Evolutionary conservation across 64 coral and sea anemone species (phyloP), one percentile per base, ranked within the genome.

Genomic region (Catalaphyllia jardinei): DNA sequence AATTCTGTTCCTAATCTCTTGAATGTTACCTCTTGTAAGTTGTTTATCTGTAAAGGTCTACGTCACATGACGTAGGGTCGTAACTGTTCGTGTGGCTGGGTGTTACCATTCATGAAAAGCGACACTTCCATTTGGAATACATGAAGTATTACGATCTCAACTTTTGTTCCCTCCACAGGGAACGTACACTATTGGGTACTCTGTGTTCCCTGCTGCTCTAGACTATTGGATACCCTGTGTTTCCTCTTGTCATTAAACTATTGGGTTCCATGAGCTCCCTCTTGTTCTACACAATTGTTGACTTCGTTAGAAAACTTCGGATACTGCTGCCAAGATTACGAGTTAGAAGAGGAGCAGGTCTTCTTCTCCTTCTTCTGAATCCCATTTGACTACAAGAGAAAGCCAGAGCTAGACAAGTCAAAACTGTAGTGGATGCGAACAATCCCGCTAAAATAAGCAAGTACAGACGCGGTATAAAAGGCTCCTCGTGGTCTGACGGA

Each of bases 391-490:
- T 75, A 24, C 62, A 92, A 18, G 90, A 78, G 9, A 92, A 10
- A 29, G 51, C 64, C 14, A 92, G 59, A 5, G 90, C 90, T 22
- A 92, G 19, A 22, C 60, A 52, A 9, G 83, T 87, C 8, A 92
- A 76, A 25, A 92, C 10, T 1, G 82, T 87, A 15, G 83, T 92
- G 1, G 67, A 8, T 8, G 88, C 95, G 31, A 97, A 97, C 5
- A 92, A 75, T 51, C 91, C 95, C 17, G 95, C 95, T 8, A 97
- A 73, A 33, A 97, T 60, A 12, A 87, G 82, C 62, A 97, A 83
- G 78, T 91, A 94, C 0, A 77, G 69, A 4, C 87, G 93, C 1
- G 95, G 83, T 60, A 83, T 67, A 11, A 87, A 57, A 12, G 92
- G 69, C 25, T 75, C 62, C n/a, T 78, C 65, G 24, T 72, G 33